Conservation (phyloP, 2,113 vertebrate genomes). For the Cricetomys ansorgei region DNA sequence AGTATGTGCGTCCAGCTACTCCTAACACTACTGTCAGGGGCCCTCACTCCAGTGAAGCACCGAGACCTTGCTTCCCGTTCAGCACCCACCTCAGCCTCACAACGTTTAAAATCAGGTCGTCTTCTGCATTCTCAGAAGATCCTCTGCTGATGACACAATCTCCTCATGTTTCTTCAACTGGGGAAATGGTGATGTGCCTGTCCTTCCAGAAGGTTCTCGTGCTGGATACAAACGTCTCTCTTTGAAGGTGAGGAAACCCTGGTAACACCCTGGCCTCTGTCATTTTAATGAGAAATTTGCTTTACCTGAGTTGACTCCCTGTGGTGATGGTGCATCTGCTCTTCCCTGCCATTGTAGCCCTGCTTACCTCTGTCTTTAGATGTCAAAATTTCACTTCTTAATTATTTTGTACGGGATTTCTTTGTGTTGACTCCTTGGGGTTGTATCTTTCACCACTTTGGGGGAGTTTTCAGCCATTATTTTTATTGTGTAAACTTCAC, state of each 20-base stretch:
- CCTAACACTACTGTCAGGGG: too few species aligned
- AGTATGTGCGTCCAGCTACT: accelerated
- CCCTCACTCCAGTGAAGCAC: background rate
- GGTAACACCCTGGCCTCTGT: too few species aligned
- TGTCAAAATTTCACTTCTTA: background rate
- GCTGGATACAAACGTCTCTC: too few species aligned
- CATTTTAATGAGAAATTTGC: background rate
- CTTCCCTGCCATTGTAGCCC: background rate
- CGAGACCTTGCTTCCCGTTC: background rate
- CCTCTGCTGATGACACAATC: background rate
- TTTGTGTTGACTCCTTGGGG: background rate
- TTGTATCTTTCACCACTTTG: background rate
- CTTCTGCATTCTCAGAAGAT: background rate
- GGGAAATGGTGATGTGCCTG: background rate
- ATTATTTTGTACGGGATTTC: background rate
- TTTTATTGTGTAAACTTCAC: background rate
- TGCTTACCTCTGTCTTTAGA: background rate
- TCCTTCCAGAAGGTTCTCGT: background rate
- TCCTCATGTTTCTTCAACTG: background rate
- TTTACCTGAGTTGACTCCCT: accelerated
- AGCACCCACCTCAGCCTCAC: accelerated
- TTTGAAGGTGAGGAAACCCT: background rate
- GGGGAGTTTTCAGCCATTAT: background rate
- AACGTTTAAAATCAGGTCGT: background rate
- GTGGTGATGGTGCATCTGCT: background rate